Evolutionary conservation across 1,140 invertebrate genomes (phyloP).

Genomic region (Meloidogyne hapla): DNA sequence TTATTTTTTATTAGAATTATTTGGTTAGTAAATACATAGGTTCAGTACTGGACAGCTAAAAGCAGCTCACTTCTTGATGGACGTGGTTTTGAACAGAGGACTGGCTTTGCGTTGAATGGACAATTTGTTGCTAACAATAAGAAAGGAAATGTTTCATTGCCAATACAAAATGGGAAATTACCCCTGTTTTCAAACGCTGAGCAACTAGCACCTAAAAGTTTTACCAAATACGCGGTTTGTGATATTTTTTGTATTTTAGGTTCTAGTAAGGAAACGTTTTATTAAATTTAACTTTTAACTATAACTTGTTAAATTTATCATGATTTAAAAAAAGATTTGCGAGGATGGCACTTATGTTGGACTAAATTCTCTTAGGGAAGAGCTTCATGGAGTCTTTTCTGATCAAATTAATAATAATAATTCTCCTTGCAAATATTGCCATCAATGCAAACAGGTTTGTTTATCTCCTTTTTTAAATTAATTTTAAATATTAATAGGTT

Average conservation of each 20-base stretch:
- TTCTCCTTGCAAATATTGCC: constrained; percentile 11
- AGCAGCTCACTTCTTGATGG: constrained; percentile 38
- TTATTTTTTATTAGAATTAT: background rate
- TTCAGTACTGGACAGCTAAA: constrained; percentile 48
- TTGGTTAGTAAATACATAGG: constrained; percentile 14
- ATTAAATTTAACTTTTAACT: too few species aligned
- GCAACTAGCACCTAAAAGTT: constrained; percentile 4
- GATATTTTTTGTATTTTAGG: background rate
- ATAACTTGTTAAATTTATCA: background rate
- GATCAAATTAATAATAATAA: background rate
- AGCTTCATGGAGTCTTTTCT: background rate
- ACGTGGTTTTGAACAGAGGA: background rate
- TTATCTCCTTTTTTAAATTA: background rate
- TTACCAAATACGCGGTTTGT: constrained; percentile 4
- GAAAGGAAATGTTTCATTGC: background rate
- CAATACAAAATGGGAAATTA: background rate
- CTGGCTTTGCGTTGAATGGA: constrained; percentile 13
- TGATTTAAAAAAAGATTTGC: constrained; percentile 11
- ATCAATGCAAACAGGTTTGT: constrained; percentile 11
- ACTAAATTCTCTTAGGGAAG: background rate
- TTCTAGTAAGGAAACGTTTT: too few species aligned
- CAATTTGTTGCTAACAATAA: constrained; percentile 9
- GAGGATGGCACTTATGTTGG: constrained; percentile 16
- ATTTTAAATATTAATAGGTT: constrained; percentile 27
- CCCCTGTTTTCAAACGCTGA: background rate